phyloP scores from a whole-genome alignment of 2,113 vertebrate species.

The Anarrhichthys ocellatus region DNA sequence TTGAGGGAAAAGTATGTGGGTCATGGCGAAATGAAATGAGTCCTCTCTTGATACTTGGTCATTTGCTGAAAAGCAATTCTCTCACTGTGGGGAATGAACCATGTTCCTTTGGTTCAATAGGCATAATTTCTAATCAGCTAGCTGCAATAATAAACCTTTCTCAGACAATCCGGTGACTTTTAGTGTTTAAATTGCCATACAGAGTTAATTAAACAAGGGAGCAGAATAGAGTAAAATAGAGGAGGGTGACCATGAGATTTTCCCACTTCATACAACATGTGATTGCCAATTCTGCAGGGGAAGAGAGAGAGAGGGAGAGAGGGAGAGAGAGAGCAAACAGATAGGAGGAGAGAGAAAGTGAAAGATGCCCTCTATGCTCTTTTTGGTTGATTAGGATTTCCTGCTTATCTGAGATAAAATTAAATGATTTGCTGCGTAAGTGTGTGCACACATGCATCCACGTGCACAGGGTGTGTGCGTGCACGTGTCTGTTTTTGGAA shows the following conservation, averaged over 20 bases:
- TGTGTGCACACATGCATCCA: background rate
- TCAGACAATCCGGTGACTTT: slow-evolving; percentile 47
- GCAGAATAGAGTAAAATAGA: background rate
- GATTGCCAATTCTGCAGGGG: slow-evolving; percentile 12
- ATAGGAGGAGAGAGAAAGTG: slow-evolving; percentile 14
- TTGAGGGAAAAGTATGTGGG: slow-evolving; percentile 48
- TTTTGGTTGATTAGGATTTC: slow-evolving; percentile 65
- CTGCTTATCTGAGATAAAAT: slow-evolving; percentile 67
- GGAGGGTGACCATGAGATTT: slow-evolving; percentile 10
- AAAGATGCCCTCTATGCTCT: slow-evolving; percentile 49
- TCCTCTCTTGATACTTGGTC: slow-evolving; percentile 40
- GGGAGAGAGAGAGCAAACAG: slow-evolving; percentile 1
- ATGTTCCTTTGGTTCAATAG: slow-evolving; percentile 58
- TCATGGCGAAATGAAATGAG: slow-evolving; percentile 58
- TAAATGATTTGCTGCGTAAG: slow-evolving; percentile 45
- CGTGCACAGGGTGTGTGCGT: background rate
- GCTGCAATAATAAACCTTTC: slow-evolving; percentile 68
- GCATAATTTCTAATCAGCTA: slow-evolving; percentile 67
- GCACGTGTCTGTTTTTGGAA: slow-evolving; percentile 25
- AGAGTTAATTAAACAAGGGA: slow-evolving; percentile 60
- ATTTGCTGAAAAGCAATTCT: slow-evolving; percentile 60
- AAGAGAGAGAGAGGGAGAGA: slow-evolving; percentile 2
- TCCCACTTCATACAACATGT: slow-evolving; percentile 7
- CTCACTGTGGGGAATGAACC: slow-evolving; percentile 44
- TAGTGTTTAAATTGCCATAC: slow-evolving; percentile 49